Evolutionary conservation across 92 coral and sea anemone species (phyloP), one percentile per base, ranked within the genome.

Genomic region (Metridium senile): DNA sequence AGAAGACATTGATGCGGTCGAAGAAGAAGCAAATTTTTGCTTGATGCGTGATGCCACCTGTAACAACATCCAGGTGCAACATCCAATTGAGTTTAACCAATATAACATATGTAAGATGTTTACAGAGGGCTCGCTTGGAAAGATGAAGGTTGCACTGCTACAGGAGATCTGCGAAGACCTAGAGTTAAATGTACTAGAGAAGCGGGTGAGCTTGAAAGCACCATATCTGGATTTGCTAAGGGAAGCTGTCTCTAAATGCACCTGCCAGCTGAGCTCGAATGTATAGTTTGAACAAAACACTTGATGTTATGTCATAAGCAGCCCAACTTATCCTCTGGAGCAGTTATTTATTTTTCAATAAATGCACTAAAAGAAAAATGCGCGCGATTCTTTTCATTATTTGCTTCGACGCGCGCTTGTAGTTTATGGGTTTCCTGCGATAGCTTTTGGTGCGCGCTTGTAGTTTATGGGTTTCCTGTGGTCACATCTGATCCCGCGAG

Each of bases 41-140:
- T n/a, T n/a, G n/a, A n/a, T n/a, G n/a, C n/a, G 77, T 26, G 76
- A 34, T 51, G 66, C 62, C 62, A 54, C 62, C 35, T 71, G n/a
- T n/a, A n/a, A n/a, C n/a, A n/a, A n/a, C n/a, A 47, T 72, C 33
- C 77, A 72, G 49, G 22, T 72, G 66, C 66, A 72, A 35, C 77
- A 72, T 30, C 77, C 77, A 32, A 72, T 72, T 18, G 66, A 20
- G 61, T 72, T 20, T 66, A 30, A 72, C 68, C 77, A 72, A 66
- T 72, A 72, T 58, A 53, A 72, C 46, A 51, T 72, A 49, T 72
- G 77, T 30, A 51, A 11, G 28, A 72, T 72, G 77, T 7, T 30
- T 72, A 30, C 68, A 72, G 66, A 53, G 66, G 35, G 52, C 46
- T 20, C 77, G 11, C 66, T 72, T 13, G 27, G 30, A 30, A 2